Percentiles rank a stretch among this genome's conserved stretches.
Conservation (phyloP, 1,140 invertebrate species). For the Psilanteris sp. region DNA sequence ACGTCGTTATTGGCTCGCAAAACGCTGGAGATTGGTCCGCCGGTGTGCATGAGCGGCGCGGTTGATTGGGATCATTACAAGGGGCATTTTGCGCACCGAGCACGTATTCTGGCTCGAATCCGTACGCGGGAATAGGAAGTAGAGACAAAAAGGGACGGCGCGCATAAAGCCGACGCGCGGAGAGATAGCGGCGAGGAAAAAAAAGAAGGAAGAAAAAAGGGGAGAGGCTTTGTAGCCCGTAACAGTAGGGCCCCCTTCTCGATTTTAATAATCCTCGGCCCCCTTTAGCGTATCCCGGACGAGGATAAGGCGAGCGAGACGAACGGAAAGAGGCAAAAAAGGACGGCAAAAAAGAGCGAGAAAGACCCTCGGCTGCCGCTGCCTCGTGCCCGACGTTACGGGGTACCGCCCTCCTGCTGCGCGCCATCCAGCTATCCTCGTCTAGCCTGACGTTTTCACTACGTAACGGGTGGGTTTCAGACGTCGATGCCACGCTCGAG, state of each 20-base stretch:
- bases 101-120: constrained; percentile 71
- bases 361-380: constrained; percentile 67
- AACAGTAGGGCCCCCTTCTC: constrained; percentile 69
- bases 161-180: constrained; percentile 34
- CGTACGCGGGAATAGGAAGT: constrained; percentile 70
- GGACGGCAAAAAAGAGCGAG: constrained; percentile 14
- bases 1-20: constrained; percentile 62
- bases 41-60: constrained; percentile 63
- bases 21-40: constrained; percentile 68
- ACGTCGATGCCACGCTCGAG: constrained; percentile 11
- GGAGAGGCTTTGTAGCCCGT: constrained; percentile 66
- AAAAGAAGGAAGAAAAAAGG: constrained; percentile 23
- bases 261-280: constrained; percentile 75
- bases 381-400: constrained; percentile 74
- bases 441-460: constrained; percentile 47
- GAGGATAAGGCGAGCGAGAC: constrained; percentile 65
- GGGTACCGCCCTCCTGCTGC: constrained; percentile 72
- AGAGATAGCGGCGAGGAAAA: constrained; percentile 20
- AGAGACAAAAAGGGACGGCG: constrained; percentile 45
- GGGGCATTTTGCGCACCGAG: constrained; percentile 75
- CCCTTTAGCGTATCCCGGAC: constrained; percentile 68
- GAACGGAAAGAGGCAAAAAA: constrained; percentile 40
- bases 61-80: constrained; percentile 77
- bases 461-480: constrained; percentile 64
- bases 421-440: constrained; percentile 65